Evolutionary conservation across 2,888 invertebrate species (phyloP).

Genomic region (Neria commutata): DNA sequence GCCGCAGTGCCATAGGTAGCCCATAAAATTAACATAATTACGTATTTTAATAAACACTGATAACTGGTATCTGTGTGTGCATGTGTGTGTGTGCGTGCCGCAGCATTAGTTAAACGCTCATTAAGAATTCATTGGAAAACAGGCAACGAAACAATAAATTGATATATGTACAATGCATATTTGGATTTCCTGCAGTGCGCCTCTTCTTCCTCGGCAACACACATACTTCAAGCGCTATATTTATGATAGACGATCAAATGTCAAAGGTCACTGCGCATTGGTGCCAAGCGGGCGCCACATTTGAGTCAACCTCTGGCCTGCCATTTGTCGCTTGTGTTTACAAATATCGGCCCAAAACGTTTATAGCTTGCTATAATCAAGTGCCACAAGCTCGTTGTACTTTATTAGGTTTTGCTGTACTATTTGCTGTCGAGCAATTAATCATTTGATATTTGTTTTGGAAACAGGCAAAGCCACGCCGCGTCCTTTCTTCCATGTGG

Average conservation of each 20-base stretch:
- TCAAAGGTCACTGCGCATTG: too few relatives aligned
- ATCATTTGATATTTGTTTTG: constrained; percentile 40
- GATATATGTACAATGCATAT: too few relatives aligned
- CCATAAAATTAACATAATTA: constrained; percentile 54
- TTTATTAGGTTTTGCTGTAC: too few relatives aligned
- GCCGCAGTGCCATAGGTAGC: constrained; percentile 31
- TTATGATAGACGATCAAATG: too few relatives aligned
- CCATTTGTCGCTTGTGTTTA: too few relatives aligned
- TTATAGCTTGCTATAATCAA: background rate
- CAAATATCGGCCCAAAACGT: too few relatives aligned
- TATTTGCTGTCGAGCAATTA: constrained; percentile 36
- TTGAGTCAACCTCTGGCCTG: too few relatives aligned
- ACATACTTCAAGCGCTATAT: too few relatives aligned
- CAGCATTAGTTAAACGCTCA: constrained; percentile 40
- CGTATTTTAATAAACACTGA: constrained; percentile 26
- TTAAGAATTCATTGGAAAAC: constrained; percentile 47
- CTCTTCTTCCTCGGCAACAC: too few relatives aligned
- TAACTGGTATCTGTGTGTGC: too few relatives aligned
- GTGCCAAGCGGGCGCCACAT: too few relatives aligned
- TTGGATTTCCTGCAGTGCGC: too few relatives aligned
- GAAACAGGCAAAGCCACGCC: background rate
- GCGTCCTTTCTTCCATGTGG: constrained; percentile 20
- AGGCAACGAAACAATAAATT: constrained; percentile 34
- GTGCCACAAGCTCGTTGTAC: background rate
- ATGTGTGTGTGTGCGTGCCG: background rate